These are phyloP conservation scores for Heliothis virescens DNA, from an alignment of 1,140 invertebrate species.

Conservation along the genomic window DNA sequence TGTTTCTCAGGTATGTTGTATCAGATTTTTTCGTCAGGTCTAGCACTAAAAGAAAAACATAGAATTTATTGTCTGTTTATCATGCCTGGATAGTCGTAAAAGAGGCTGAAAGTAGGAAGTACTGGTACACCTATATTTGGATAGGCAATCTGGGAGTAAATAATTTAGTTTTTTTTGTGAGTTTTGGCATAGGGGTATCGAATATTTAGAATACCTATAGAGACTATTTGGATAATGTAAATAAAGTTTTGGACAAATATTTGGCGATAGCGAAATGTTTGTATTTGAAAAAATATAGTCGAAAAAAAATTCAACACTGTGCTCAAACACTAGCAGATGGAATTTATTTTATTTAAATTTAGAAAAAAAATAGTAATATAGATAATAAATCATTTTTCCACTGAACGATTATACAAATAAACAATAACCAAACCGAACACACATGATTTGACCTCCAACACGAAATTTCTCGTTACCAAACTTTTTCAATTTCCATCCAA, in stretches of 20 bases:
- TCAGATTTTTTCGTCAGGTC: slow-evolving; percentile 14
- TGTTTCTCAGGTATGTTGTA: slow-evolving; percentile 6
- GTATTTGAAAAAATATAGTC: too few species aligned
- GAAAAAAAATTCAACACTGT: too few species aligned
- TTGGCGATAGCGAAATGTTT: too few species aligned
- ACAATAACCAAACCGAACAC: background rate
- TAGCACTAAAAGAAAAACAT: slow-evolving; percentile 28
- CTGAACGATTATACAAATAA: background rate
- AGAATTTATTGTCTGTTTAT: slow-evolving; percentile 35
- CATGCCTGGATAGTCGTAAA: slow-evolving; percentile 21
- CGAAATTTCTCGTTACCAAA: background rate
- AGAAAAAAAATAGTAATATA: too few species aligned
- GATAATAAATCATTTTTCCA: too few species aligned
- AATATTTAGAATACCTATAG: too few species aligned
- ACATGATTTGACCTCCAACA: slow-evolving; percentile 4
- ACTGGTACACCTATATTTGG: background rate
- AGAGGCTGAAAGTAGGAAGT: slow-evolving; percentile 12
- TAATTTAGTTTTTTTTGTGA: slow-evolving; percentile 18
- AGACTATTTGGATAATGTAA: too few species aligned
- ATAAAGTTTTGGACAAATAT: too few species aligned
- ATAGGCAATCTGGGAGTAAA: slow-evolving; percentile 19
- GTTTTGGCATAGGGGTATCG: too few species aligned
- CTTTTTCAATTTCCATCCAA: slow-evolving; percentile 36
- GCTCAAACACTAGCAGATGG: too few species aligned
- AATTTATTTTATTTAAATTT: too few species aligned